Base-by-base conservation (phyloP, 2,113 vertebrate species). In the Oceanodroma tethys region DNA sequence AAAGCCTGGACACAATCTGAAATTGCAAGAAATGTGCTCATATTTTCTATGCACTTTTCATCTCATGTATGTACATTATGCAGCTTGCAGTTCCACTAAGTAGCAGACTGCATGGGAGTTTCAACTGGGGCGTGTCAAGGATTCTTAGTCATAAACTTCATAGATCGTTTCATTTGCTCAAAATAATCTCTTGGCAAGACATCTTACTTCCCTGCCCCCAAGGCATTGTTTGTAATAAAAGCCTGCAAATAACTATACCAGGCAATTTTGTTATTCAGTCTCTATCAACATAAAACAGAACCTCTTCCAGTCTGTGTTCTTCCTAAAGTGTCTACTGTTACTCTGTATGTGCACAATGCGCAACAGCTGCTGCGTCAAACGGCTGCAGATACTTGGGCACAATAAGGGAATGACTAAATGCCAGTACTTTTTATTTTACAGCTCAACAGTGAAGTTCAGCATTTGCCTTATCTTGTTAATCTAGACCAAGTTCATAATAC, bases 151-250 rank as follows among this genome's bases (percentile, higher is more conserved):
- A 95, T 86, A 93, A 94, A 92, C 71, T 95, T 94, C 74, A 95
- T 53, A 94, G 84, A 88, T 73, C 30, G 88, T 70, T 96, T 91
- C 88, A 93, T 94, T 94, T 86, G 90, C 86, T 96, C 78, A 96
- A 90, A 96, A 96, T 96, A 96, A 96, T 93, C 88, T 92, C 93
- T 94, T 94, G 96, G 96, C 93, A 97, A 95, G 63, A 81, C 86
- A 83, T 89, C 59, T 84, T 76, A 87, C 43, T 95, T 91, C 93
- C 83, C 73, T 93, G 74, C 85, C 91, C 81, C 59, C n/a, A 72
- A 93, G 86, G 52, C 88, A 93, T 18, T 90, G 78, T 93, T 95
- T 91, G 86, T 47, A 94, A 94, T 81, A 94, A 95, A 96, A 95
- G 82, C 22, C 53, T 89, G 79, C 81, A 93, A 96, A 95, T 92